These are phyloP conservation scores for Zaprionus capensis DNA, from an alignment of 1,140 invertebrate species.

Conservation along the genomic window DNA sequence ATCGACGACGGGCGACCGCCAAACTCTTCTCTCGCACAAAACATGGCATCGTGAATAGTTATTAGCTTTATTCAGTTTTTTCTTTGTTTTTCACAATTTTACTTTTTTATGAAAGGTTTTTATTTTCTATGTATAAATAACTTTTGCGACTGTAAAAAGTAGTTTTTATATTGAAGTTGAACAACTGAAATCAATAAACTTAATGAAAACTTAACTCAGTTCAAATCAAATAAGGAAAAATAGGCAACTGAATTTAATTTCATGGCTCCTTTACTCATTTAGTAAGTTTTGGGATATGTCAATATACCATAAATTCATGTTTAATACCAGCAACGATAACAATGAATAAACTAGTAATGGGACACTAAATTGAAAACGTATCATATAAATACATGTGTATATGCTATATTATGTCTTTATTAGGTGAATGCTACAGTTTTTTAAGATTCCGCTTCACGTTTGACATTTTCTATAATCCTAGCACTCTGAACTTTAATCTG, in stretches of 20 bases:
- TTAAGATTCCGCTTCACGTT: constrained; percentile 14
- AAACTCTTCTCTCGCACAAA: constrained; percentile 51
- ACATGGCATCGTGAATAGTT: constrained; percentile 54
- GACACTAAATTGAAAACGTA: too few relatives aligned
- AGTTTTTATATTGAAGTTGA: neutral
- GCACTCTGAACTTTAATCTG: constrained; percentile 73
- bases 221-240: neutral
- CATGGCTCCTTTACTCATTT: neutral
- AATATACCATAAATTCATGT: neutral
- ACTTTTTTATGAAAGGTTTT: neutral
- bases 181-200: neutral
- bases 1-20: constrained; percentile 13
- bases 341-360: too few relatives aligned
- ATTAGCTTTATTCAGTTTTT: neutral
- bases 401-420: neutral
- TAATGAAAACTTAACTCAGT: neutral
- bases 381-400: too few relatives aligned
- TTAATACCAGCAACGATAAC: too few relatives aligned
- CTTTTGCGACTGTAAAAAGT: neutral
- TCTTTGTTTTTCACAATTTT: neutral
- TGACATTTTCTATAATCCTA: constrained; percentile 58
- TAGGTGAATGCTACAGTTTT: constrained; percentile 4
- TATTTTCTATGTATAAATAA: neutral
- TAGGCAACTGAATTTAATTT: neutral
- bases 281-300: neutral